phyloP scores from a whole-genome alignment of 1,140 invertebrate species.

The Chionoecetes opilio region DNA sequence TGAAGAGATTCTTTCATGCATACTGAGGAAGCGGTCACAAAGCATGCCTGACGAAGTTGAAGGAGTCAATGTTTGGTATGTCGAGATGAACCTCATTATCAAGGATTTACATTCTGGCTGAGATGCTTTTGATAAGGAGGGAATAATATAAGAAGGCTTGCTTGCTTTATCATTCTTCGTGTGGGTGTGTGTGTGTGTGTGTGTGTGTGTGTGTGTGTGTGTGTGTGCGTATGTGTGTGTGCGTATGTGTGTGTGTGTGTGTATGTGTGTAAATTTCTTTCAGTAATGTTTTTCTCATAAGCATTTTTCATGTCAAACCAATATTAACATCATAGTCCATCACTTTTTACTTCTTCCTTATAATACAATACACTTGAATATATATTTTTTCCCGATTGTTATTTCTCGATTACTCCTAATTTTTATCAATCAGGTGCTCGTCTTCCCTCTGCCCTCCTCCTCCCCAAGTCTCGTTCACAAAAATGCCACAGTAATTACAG shows the following conservation, averaged over 20 bases:
- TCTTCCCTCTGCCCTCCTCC: not conserved
- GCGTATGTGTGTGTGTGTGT: too few species aligned
- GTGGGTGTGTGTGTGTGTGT: constrained; percentile 41
- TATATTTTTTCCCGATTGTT: too few species aligned
- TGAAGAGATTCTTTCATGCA: not conserved
- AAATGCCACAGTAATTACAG: not conserved
- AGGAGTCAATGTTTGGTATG: not conserved
- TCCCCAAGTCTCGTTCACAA: not conserved
- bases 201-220: constrained; percentile 46
- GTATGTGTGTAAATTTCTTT: too few species aligned
- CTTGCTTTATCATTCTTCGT: not conserved
- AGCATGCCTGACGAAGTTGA: not conserved
- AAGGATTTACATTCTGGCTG: not conserved
- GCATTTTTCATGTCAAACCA: too few species aligned
- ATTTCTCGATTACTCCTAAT: too few species aligned
- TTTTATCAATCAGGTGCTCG: not conserved
- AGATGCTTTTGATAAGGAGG: not conserved
- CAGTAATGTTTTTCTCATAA: too few species aligned
- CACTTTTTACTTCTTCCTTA: too few species aligned
- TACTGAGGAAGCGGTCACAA: not conserved
- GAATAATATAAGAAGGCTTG: not conserved
- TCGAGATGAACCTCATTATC: not conserved
- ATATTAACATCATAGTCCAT: too few species aligned
- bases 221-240: not conserved
- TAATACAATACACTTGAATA: too few species aligned